phyloP scores from a whole-genome alignment of 2,113 vertebrate genomes.

The Dissostichus mawsoni region DNA sequence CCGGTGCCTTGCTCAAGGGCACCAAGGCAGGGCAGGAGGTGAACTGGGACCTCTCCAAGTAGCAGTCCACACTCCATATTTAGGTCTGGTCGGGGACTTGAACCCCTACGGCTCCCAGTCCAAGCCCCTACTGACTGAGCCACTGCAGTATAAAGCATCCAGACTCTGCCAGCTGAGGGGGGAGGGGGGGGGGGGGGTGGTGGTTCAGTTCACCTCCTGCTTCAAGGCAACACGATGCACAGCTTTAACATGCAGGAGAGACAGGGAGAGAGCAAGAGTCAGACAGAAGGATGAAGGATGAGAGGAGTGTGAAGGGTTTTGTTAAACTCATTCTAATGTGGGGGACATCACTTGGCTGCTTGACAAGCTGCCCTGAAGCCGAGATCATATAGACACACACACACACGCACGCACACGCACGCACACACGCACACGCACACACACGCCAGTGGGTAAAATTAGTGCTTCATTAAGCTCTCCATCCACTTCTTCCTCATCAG shows the following conservation, averaged over 20 bases:
- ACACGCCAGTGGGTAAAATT: conserved; percentile 32
- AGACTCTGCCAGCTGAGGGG: conserved; percentile 7
- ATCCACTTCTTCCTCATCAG: conserved; percentile 1
- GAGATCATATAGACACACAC: conserved; percentile 33
- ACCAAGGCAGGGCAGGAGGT: too few relatives aligned
- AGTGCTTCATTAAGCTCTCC: conserved; percentile 13
- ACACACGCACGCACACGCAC: background rate
- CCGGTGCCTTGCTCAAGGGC: too few relatives aligned
- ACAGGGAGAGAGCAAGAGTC: conserved; percentile 41
- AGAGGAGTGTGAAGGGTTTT: conserved; percentile 52
- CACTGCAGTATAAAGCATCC: background rate
- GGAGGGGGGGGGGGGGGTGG: conserved; percentile 1
- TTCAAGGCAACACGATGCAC: conserved; percentile 30
- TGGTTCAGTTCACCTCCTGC: conserved; percentile 8
- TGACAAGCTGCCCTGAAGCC: conserved; percentile 58
- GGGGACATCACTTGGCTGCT: conserved; percentile 51
- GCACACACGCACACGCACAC: conserved; percentile 11
- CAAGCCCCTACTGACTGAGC: too few relatives aligned
- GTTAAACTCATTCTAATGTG: conserved; percentile 65
- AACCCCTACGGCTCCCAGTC: too few relatives aligned
- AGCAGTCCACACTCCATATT: too few relatives aligned
- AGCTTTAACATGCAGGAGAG: conserved; percentile 30
- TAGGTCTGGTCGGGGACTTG: too few relatives aligned
- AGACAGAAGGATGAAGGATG: conserved; percentile 36
- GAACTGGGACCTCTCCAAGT: too few relatives aligned